Percentiles rank a stretch among this genome's conserved stretches.
Conservation (phyloP, 2,888 invertebrate species). For the Meteorus colon region DNA sequence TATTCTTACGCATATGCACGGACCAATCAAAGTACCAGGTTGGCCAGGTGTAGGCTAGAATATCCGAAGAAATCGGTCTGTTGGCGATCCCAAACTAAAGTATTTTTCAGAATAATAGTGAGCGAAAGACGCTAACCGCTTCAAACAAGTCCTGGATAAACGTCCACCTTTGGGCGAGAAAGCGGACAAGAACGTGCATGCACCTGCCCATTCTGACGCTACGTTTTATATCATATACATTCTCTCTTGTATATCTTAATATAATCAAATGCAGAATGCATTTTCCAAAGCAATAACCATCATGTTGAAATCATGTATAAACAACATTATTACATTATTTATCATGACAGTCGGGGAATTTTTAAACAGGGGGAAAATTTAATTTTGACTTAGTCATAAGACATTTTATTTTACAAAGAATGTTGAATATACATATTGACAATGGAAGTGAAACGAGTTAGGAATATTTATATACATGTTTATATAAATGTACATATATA, state of each 20-base stretch:
- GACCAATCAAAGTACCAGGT: background rate
- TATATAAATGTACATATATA: background rate
- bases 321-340: constrained; percentile 16
- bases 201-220: constrained; percentile 52
- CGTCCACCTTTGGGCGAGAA: constrained; percentile 52
- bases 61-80: constrained; percentile 12
- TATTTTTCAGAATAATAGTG: constrained; percentile 37
- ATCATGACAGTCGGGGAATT: constrained; percentile 7
- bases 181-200: constrained; percentile 60
- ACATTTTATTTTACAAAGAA: constrained; percentile 6
- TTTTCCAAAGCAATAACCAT: constrained; percentile 10
- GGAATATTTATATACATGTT: constrained; percentile 10
- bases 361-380: background rate
- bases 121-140: constrained; percentile 65
- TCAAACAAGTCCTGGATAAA: constrained; percentile 59
- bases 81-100: constrained; percentile 14
- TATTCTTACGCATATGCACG: background rate
- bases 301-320: constrained; percentile 10
- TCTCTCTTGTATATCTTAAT: background rate
- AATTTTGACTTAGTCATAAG: constrained; percentile 5
- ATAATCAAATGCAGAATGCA: constrained; percentile 26
- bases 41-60: constrained; percentile 12
- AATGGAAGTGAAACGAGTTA: background rate
- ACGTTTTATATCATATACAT: constrained; percentile 34
- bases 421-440: background rate